Conservation (phyloP, 35 echinoderm and acorn worm species). For the Apostichopus parvimensis region DNA sequence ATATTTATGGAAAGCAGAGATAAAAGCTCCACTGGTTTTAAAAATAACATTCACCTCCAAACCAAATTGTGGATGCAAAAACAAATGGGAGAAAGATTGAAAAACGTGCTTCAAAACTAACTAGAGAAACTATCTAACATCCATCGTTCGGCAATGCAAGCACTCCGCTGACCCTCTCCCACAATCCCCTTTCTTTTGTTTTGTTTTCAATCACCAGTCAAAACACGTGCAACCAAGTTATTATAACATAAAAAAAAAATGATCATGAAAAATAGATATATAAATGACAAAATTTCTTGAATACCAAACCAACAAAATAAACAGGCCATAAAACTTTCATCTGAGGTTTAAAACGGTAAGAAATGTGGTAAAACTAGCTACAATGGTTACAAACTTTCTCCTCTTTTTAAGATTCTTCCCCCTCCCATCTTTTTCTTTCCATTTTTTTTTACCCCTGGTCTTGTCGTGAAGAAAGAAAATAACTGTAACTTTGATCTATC, state of each 20-base stretch:
- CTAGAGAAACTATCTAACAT: too few relatives aligned
- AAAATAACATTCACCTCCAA: too few relatives aligned
- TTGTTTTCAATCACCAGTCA: not conserved
- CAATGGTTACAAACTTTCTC: not conserved
- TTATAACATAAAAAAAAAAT: slow-evolving; percentile 45
- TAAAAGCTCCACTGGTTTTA: too few relatives aligned
- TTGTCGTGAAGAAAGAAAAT: slow-evolving; percentile 3
- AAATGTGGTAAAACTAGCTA: slow-evolving; percentile 52
- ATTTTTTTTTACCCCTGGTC: not conserved
- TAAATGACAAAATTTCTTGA: slow-evolving; percentile 53
- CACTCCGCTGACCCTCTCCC: too few relatives aligned
- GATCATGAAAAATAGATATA: slow-evolving; percentile 50
- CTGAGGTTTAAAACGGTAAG: slow-evolving; percentile 55
- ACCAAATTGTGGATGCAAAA: too few relatives aligned
- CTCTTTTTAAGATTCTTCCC: not conserved
- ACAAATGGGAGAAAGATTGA: too few relatives aligned
- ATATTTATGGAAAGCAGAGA: too few relatives aligned
- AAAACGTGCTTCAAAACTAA: slow-evolving; percentile 2
- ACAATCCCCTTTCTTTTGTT: too few relatives aligned
- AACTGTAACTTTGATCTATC: slow-evolving; percentile 22
- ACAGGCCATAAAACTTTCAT: slow-evolving; percentile 8
- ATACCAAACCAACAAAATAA: slow-evolving; percentile 56
- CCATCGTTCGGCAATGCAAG: too few relatives aligned
- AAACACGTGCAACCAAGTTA: slow-evolving; percentile 38
- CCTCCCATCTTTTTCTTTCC: not conserved